These are phyloP conservation scores for Lytechinus pictus DNA, from an alignment of 35 echinoderm and acorn worm species.

Conservation along the genomic window DNA sequence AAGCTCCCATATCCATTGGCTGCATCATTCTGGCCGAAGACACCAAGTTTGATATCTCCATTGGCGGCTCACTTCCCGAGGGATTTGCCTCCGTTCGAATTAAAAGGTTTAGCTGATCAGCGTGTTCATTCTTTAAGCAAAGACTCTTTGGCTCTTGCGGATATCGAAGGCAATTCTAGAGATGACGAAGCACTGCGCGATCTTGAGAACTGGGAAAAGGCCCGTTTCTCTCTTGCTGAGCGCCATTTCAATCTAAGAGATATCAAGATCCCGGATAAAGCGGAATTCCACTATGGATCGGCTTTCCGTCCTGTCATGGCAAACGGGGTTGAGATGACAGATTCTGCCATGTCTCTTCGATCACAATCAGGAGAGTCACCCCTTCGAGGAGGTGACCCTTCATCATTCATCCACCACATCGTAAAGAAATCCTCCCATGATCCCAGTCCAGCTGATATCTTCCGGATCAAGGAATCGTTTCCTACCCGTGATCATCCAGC, in stretches of 20 bases:
- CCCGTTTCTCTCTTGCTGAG: constrained; percentile 36
- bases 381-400: neutral
- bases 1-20: constrained; percentile 25
- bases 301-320: constrained; percentile 44
- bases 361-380: neutral
- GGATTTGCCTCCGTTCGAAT: neutral
- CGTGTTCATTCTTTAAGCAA: neutral
- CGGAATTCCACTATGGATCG: constrained; percentile 35
- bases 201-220: constrained; percentile 30
- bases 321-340: neutral
- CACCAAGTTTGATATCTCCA: neutral
- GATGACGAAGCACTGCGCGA: constrained; percentile 31
- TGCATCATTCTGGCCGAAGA: constrained; percentile 33
- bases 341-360: constrained; percentile 15
- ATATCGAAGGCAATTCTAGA: neutral
- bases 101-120: constrained; percentile 32
- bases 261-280: constrained; percentile 1
- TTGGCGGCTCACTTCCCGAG: neutral
- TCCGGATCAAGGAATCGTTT: constrained; percentile 26
- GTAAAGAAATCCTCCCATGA: neutral
- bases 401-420: constrained; percentile 30
- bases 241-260: constrained; percentile 36
- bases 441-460: constrained; percentile 30
- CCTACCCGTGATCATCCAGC: neutral
- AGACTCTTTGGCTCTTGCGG: neutral